Conservation (phyloP, 2,113 vertebrate species). For the Cyprinodon variegatus region DNA sequence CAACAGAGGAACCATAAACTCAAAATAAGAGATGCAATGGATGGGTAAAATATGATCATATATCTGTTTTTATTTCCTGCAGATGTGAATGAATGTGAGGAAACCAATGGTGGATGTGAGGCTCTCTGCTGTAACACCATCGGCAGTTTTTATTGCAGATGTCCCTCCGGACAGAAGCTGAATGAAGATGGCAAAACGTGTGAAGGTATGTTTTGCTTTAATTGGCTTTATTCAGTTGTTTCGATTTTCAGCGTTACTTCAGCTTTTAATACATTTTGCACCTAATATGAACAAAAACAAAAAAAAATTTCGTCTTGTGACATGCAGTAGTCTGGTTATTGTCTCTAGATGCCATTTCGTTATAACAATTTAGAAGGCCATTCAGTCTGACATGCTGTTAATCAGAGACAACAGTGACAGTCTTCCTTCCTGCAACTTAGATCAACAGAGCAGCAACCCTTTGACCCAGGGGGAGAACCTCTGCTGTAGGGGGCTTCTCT, state of each 20-base stretch:
- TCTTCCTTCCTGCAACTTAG: too few species aligned
- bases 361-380: too few species aligned
- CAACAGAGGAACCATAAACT: too few species aligned
- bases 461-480: too few species aligned
- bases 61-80: constrained; percentile 27
- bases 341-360: background rate
- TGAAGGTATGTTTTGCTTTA: constrained; percentile 68
- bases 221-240: background rate
- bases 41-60: too few species aligned
- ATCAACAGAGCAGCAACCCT: too few species aligned
- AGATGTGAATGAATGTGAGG: constrained; percentile 85
- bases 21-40: too few species aligned
- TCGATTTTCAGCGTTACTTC: background rate
- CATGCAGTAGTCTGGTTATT: background rate
- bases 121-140: constrained; percentile 83
- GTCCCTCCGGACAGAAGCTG: constrained; percentile 74
- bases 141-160: constrained; percentile 86
- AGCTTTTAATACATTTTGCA: background rate
- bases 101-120: constrained; percentile 80
- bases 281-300: background rate
- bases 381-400: too few species aligned
- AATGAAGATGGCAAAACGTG: constrained; percentile 80
- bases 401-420: too few species aligned
- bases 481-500: too few species aligned
- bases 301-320: too few species aligned